Evolutionary conservation across 1,140 invertebrate genomes (phyloP).

Genomic region (Sinella curviseta): DNA sequence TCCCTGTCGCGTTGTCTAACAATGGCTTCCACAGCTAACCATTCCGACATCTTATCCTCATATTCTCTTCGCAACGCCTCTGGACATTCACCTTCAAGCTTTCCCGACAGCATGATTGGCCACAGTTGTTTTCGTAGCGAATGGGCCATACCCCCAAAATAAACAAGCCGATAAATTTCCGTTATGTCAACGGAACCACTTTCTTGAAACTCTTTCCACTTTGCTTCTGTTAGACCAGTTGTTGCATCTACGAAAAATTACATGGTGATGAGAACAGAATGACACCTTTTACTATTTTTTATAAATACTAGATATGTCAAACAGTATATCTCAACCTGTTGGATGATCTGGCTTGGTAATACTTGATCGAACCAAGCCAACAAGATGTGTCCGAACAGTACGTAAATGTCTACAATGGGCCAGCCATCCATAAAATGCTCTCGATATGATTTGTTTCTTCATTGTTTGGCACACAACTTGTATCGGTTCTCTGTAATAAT

Average conservation of each 20-base stretch:
- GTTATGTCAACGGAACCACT: conserved; percentile 64
- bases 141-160: conserved; percentile 81
- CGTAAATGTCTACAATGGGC: conserved; percentile 89
- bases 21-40: conserved; percentile 89
- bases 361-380: conserved; percentile 73
- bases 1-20: conserved; percentile 80
- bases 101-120: conserved; percentile 85
- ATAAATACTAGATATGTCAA: neutral
- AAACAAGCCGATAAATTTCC: conserved; percentile 79
- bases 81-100: conserved; percentile 66
- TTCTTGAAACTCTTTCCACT: conserved; percentile 66
- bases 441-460: conserved; percentile 88
- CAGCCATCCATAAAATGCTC: conserved; percentile 95
- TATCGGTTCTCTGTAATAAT: conserved; percentile 59
- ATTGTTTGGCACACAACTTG: conserved; percentile 87
- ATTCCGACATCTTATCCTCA: conserved; percentile 89
- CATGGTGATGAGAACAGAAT: neutral
- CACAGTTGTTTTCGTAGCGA: conserved; percentile 80
- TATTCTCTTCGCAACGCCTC: conserved; percentile 73
- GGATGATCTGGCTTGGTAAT: conserved; percentile 51
- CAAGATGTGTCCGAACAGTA: conserved; percentile 86
- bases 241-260: conserved; percentile 59
- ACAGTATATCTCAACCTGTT: conserved; percentile 52
- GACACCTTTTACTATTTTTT: conserved; percentile 44
- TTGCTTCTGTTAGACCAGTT: conserved; percentile 67